Evolutionary conservation across 92 coral and sea anemone species (phyloP), one percentile per base, ranked within the genome.

Genomic region (Siderastrea radians): DNA sequence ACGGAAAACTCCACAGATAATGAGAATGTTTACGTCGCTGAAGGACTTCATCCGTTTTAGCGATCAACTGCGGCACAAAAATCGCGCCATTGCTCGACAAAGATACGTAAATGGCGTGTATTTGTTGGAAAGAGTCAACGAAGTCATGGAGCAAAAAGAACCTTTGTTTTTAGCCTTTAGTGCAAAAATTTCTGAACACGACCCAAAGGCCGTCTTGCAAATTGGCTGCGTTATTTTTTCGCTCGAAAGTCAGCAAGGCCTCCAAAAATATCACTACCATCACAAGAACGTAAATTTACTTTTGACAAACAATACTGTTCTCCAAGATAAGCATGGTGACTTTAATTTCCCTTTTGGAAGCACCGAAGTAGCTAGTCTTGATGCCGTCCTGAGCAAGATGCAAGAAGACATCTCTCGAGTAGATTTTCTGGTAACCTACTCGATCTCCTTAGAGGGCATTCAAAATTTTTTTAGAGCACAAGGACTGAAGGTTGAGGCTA

Each of bases 41-140:
- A 84, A 73, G 5, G 87, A 84, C 38, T 73, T 84, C 49, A 43
- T 38, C 60, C 55, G 65, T 19, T 61, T 61, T 3, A 26, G 16
- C 2, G 79, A 73, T 61, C 87, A 84, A 15, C 72, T 84, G 44
- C 55, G 87, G 6, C 73, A 38, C 45, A 84, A 84, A 72, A 84
- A 61, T 38, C 72, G 71, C 9, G 77, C 87, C 51, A 84, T 84
- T 54, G 60, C 49, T 72, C 79, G 64, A 19, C 87, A 84, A 84
- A 84, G 87, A 14, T 67, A 73, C 51, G 54, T 74, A 48, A 84
- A 84, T 44, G 87, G 87, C 4, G 46, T 84, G 44, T 52, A 84
- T 44, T n/a, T 43, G 61, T 49, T 74, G 5, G 73, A 49, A 43
- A 84, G 80, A 44, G 62, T 84, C 3, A 74, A 50, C 70, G 72